These are phyloP conservation scores for Leptothorax acervorum DNA, from an alignment of 2,888 invertebrate species.

Conservation along the genomic window DNA sequence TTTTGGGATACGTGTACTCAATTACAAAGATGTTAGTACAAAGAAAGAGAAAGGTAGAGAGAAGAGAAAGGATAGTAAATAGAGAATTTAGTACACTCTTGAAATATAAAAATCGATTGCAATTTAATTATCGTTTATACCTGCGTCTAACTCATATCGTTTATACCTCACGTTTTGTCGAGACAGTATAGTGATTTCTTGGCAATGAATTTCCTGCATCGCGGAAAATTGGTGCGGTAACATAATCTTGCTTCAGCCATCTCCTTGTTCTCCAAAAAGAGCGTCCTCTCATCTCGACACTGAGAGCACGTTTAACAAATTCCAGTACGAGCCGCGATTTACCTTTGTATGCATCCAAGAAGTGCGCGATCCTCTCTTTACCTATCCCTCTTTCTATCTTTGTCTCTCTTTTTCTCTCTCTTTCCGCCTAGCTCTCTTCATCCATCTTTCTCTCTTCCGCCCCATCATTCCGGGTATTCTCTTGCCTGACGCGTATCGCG, in stretches of 20 bases:
- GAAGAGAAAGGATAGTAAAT: not conserved
- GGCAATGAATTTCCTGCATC: conserved; percentile 31
- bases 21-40: not conserved
- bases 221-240: not conserved
- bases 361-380: conserved; percentile 3
- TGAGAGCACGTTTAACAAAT: conserved; percentile 39
- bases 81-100: not conserved
- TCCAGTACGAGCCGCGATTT: conserved; percentile 38
- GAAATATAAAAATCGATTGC: conserved; percentile 9
- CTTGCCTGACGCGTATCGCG: conserved; percentile 49
- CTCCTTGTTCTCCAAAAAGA: not conserved
- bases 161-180: conserved; percentile 7
- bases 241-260: not conserved
- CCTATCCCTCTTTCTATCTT: not conserved
- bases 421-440: not conserved
- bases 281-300: conserved; percentile 10
- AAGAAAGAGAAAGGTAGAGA: not conserved
- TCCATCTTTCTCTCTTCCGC: conserved; percentile 39
- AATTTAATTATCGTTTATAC: conserved; percentile 18
- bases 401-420: conserved; percentile 6
- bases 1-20: too few species aligned
- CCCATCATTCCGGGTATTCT: conserved; percentile 30
- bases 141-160: not conserved
- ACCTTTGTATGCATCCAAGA: conserved; percentile 41
- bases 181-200: conserved; percentile 25